Evolutionary conservation across 2,113 vertebrate genomes (phyloP), one percentile per base, ranked within the genome.

Genomic region (Scalopus aquaticus): DNA sequence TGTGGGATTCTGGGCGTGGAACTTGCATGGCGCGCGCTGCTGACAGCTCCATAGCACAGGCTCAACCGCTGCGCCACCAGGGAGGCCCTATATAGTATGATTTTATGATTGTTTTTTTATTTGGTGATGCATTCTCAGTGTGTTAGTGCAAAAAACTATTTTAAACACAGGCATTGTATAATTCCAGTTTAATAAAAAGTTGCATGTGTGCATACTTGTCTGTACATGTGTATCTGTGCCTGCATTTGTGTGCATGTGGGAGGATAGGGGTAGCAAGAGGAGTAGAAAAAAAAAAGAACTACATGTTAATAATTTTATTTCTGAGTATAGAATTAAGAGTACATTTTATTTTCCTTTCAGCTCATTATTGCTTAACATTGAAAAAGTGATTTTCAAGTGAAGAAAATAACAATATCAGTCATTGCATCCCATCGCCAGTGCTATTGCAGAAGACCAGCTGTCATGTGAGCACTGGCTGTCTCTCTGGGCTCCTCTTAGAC

Each of bases 91-190:
- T n/a, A n/a, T n/a, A n/a, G n/a, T 26, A 80, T 9, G 12, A 51
- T 26, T 70, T 73, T 80, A 26, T 51, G 54, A 72, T 72, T 17
- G n/a, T n/a, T 87, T 74, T 64, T 62, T 74, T 72, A 73, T 69
- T 86, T 89, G 32, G 65, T 67, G 46, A 73, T 11, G 30, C 1
- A 73, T 69, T 51, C n/a, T 81, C 13, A 78, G 87, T 30, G 69
- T 5, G 77, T 6, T n/a, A 81, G 35, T 72, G 19, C 4, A 76
- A 37, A 67, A 72, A 94, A 81, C 42, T 92, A 51, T n/a, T 44
- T 82, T 60, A 78, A 76, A 91, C 2, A n/a, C 10, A 1, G 77
- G 26, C n/a, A 67, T 16, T 58, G 1, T 35, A 51, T 10, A 83
- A 69, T 74, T 56, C 4, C 24, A 76, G 32, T 39, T 35, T 9